Base-by-base conservation (phyloP, 2,113 vertebrate species). In the Apistogramma diplotaenia region DNA sequence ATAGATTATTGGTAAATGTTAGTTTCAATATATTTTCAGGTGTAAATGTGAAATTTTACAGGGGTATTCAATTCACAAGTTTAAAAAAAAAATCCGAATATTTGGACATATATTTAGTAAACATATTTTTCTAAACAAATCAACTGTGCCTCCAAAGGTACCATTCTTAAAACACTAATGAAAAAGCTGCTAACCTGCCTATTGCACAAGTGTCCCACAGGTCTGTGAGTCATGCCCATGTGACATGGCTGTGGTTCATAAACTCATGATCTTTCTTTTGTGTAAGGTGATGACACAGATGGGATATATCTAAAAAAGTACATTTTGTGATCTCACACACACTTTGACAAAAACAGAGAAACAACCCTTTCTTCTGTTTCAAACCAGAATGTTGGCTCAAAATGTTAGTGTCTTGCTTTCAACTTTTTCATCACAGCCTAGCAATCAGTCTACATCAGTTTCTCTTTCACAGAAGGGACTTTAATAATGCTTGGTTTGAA, bases 171-270 rank as follows among this genome's bases (percentile, higher is more conserved):
- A 70, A 29, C 21, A 29, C 40, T 10, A 8, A 9, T 16, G 8
- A 8, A 51, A n/a, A n/a, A 53, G 51, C 9, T 21, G 8, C 51
- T 67, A n/a, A 57, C 72, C 54, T 57, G 33, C 13, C 5, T 59
- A 18, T 85, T 83, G 77, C 7, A 2, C 25, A 75, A 43, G 8
- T 16, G 59, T 51, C 9, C 67, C 54, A 23, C 51, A 31, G 27
- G 65, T 60, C 11, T 10, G 2, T 74, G 71, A 88, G 49, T 83
- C 73, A 81, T 9, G 19, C 8, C 43, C 81, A 75, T 84, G 65
- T 87, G 89, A 79, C 31, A 73, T 9, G 31, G 8, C 13, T 29
- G 19, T 58, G 37, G 10, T 58, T 81, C 21, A 43, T n/a, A 60
- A 37, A 53, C 61, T 27, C 25, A 18, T 23, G 40, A 83, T 55